Conservation (phyloP, 2,113 vertebrate species). For the Grammomys surdaster region DNA sequence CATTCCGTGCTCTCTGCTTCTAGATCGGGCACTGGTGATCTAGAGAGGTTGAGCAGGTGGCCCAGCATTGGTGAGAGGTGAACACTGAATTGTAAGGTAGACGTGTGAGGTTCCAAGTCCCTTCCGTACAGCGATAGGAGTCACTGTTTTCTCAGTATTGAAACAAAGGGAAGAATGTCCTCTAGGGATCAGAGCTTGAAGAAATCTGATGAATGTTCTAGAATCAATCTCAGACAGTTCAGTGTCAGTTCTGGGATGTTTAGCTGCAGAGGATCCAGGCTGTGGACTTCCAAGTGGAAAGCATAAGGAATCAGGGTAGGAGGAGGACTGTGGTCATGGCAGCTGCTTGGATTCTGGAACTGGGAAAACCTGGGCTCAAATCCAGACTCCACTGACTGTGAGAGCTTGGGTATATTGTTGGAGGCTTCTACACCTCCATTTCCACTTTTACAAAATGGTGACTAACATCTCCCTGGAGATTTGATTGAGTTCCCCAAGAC, state of each 20-base stretch:
- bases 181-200: neutral
- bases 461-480: neutral
- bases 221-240: neutral
- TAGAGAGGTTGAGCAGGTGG: neutral
- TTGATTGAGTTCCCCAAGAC: neutral
- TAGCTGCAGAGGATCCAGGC: too few relatives aligned
- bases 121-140: neutral
- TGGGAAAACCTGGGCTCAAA: neutral
- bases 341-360: neutral
- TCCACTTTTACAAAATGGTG: neutral
- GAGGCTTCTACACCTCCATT: neutral
- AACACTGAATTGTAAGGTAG: neutral
- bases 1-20: neutral
- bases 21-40: neutral
- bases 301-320: neutral
- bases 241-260: neutral
- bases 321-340: fast-evolving
- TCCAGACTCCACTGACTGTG: fast-evolving
- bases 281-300: neutral
- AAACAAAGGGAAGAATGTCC: neutral
- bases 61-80: neutral
- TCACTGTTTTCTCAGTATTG: neutral
- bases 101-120: too few relatives aligned
- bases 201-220: neutral
- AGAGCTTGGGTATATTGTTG: neutral